Conservation (phyloP, 1,140 invertebrate genomes). For the Zaprionus capensis region DNA sequence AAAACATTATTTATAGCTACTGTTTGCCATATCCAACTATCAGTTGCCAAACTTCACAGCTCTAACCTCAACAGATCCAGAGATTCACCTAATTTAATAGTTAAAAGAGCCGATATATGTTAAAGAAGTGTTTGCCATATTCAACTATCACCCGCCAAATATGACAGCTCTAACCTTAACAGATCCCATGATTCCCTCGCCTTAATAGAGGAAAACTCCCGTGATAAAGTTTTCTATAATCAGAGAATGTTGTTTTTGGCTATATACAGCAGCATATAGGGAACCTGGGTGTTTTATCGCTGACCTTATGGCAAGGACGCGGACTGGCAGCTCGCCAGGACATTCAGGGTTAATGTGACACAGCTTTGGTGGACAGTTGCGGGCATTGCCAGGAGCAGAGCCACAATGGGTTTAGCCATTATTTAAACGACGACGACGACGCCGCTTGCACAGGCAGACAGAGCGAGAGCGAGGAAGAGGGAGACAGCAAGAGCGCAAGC, state of each 20-base stretch:
- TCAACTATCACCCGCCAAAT: not conserved
- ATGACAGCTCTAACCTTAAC: not conserved
- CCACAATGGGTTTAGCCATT: slow-evolving; percentile 66
- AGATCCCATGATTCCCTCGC: not conserved
- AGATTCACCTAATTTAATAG: too few relatives aligned
- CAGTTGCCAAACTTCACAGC: not conserved
- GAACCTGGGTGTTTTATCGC: slow-evolving; percentile 1
- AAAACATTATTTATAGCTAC: not conserved
- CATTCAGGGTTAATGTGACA: slow-evolving; percentile 52
- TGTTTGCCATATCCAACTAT: not conserved
- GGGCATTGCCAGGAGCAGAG: slow-evolving; percentile 47
- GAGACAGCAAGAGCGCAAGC: not conserved
- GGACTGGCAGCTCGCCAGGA: slow-evolving; percentile 15
- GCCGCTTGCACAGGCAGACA: slow-evolving; percentile 30
- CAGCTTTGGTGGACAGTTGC: slow-evolving; percentile 31
- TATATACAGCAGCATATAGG: not conserved
- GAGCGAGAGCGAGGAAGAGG: not conserved
- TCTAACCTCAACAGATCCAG: not conserved
- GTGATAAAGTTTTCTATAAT: not conserved
- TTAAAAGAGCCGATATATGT: too few relatives aligned
- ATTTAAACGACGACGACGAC: slow-evolving; percentile 67
- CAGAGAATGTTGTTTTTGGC: not conserved
- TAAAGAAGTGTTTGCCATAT: too few relatives aligned
- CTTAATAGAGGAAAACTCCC: not conserved
- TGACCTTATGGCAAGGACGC: slow-evolving; percentile 21